These are phyloP conservation scores for Mongoloraphidia duomilia DNA, from an alignment of 2,888 invertebrate genomes.

Conservation along the genomic window DNA sequence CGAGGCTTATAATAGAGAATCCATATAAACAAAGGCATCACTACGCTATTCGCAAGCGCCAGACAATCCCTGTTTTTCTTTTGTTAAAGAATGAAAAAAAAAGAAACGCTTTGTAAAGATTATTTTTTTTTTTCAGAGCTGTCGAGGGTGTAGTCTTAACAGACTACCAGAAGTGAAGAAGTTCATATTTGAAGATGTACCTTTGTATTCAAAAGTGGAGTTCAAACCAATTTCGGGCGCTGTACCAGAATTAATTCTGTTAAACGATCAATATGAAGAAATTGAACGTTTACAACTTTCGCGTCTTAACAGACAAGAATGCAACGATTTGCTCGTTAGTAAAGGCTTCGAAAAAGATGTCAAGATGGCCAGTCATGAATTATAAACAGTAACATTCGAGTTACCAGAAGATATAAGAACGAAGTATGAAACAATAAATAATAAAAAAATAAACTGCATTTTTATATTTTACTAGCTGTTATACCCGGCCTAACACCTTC, in stretches of 20 bases:
- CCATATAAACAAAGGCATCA: too few species aligned
- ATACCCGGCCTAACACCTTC: too few species aligned
- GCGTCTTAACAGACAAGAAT: slow-evolving; percentile 42
- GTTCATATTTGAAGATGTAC: slow-evolving; percentile 54
- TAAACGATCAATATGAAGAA: slow-evolving; percentile 40
- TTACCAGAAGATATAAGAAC: too few species aligned
- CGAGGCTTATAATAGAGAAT: too few species aligned
- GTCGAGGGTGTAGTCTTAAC: slow-evolving; percentile 52
- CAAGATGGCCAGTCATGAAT: slow-evolving; percentile 30
- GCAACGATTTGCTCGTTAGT: slow-evolving; percentile 45
- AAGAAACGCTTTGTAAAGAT: too few species aligned
- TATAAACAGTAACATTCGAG: slow-evolving; percentile 21
- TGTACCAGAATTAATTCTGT: slow-evolving; percentile 45
- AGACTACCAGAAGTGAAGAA: slow-evolving; percentile 48
- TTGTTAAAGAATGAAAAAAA: too few species aligned
- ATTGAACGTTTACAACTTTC: slow-evolving; percentile 47
- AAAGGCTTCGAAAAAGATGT: slow-evolving; percentile 42
- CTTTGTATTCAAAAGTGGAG: slow-evolving; percentile 41
- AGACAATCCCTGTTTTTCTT: too few species aligned
- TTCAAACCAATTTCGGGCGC: slow-evolving; percentile 54
- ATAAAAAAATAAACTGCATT: too few species aligned
- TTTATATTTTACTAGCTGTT: too few species aligned
- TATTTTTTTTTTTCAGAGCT: slow-evolving; percentile 43
- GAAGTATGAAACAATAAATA: too few species aligned
- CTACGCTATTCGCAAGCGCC: too few species aligned